Conservation (phyloP, 2,888 invertebrate genomes). For the Scaptodrosophila latifasciaeformis region DNA sequence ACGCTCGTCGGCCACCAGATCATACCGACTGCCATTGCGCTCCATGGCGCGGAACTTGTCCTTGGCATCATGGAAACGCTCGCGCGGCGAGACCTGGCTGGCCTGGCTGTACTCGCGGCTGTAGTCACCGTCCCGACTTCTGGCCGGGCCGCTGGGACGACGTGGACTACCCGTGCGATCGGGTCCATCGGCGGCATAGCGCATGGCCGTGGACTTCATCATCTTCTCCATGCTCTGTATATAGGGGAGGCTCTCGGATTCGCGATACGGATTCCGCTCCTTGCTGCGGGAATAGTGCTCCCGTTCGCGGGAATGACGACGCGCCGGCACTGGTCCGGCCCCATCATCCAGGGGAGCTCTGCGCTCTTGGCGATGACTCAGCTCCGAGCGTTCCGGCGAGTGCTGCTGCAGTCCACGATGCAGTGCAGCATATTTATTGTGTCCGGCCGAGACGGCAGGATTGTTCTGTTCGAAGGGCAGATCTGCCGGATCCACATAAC, state of each 20-base stretch:
- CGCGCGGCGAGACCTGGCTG: constrained; percentile 79
- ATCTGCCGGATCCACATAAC: constrained; percentile 72
- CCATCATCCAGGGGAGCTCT: constrained; percentile 3
- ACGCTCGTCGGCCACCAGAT: constrained; percentile 76
- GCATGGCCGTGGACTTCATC: constrained; percentile 75
- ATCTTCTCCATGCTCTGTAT: constrained; percentile 75
- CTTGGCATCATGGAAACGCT: constrained; percentile 89
- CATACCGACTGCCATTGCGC: constrained; percentile 70
- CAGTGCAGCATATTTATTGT: constrained; percentile 61
- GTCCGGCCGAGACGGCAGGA: constrained; percentile 27
- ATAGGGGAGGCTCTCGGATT: constrained; percentile 74
- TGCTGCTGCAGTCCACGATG: constrained; percentile 51
- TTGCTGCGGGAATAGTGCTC: constrained; percentile 57
- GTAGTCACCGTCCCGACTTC: constrained; percentile 20
- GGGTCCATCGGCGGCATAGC: constrained; percentile 63
- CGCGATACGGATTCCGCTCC: constrained; percentile 74
- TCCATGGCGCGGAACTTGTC: constrained; percentile 89
- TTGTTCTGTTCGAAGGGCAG: constrained; percentile 65
- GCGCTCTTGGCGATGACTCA: constrained; percentile 15
- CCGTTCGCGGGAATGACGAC: constrained; percentile 35
- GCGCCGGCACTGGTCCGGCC: constrained; percentile 22
- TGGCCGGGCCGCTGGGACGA: constrained; percentile 20
- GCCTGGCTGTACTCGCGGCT: constrained; percentile 13
- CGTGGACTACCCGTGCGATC: constrained; percentile 22
- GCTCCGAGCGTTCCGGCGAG: constrained; percentile 42